Evolutionary conservation across 1,140 invertebrate species (phyloP), one percentile per base, ranked within the genome.

Genomic region (Heterodera schachtii): DNA sequence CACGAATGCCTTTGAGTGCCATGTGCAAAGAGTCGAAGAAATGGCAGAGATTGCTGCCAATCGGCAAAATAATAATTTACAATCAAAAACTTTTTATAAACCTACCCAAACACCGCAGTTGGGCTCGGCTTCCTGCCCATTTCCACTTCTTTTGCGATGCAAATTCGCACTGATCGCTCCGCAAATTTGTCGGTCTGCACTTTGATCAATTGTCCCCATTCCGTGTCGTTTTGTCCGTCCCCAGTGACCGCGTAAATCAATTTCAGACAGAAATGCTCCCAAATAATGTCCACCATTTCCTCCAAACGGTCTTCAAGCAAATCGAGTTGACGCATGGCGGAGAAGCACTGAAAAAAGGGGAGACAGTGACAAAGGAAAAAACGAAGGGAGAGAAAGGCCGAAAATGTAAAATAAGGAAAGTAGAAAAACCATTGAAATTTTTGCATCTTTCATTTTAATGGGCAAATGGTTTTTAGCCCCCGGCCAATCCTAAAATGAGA

Each of bases 1-100:
- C 43, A 3, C 70, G 84, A 52, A 84, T 78, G n/a, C 47, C 41
- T 57, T 64, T 71, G 64, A 84, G 43, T 44, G 76, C 84, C 41
- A 76, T 21, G 52, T 78, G 16, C 19, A 84, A 47, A 47, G 46
- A 46, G 69, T 73, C 19, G 44, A 84, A 84, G 49, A 84, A 86
- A 5, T 47, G 8, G 11, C 64, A 66, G 6, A 84, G 71, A 46
- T 66, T 19, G 41, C 83, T 84, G 52, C 44, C 86, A 84, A 46
- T 43, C 0, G 16, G 19, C 66, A 44, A 52, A 67, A 47, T 11
- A 31, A 21, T 60, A 86, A 49, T 47, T 67, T 41, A 52, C 0
- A 2, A 52, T 47, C n/a, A 80, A 43, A 80, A 41, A 41, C 31
- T 31, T 31, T 31, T 31, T 31, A 31, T 31, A 46, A 57, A n/a